A percentile compares a stretch with the other conserved stretches of the same genome.
phyloP scores from a whole-genome alignment of 2,113 vertebrate species.

The Pedionomus torquatus region DNA sequence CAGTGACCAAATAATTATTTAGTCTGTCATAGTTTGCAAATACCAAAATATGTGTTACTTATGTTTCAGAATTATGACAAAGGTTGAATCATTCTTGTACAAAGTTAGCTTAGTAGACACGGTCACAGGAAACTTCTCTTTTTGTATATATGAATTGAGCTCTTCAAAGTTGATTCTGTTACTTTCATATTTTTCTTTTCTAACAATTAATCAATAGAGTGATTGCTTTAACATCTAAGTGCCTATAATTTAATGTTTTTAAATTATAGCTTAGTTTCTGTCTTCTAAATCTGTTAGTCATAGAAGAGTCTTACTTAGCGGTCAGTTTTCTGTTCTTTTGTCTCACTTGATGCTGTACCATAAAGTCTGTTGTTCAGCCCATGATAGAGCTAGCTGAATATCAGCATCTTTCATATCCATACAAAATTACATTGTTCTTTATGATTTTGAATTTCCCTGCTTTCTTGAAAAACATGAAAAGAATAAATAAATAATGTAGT shows the following conservation, averaged over 20 bases:
- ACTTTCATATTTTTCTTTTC: not conserved
- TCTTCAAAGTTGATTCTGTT: not conserved
- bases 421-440: not conserved
- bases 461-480: not conserved
- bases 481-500: not conserved
- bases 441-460: not conserved
- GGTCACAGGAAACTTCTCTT: not conserved
- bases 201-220: not conserved
- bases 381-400: not conserved
- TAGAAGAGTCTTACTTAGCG: not conserved
- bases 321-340: not conserved
- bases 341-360: not conserved
- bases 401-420: not conserved
- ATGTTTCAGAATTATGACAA: not conserved
- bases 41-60: not conserved
- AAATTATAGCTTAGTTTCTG: not conserved
- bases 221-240: not conserved
- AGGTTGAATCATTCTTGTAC: not conserved
- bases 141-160: not conserved
- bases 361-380: not conserved
- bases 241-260: not conserved
- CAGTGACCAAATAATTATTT: not conserved
- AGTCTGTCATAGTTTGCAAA: not conserved
- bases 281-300: not conserved
- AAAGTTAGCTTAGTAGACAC: not conserved